Conservation (phyloP, 1,140 invertebrate species). For the Neodiprion virginianus region DNA sequence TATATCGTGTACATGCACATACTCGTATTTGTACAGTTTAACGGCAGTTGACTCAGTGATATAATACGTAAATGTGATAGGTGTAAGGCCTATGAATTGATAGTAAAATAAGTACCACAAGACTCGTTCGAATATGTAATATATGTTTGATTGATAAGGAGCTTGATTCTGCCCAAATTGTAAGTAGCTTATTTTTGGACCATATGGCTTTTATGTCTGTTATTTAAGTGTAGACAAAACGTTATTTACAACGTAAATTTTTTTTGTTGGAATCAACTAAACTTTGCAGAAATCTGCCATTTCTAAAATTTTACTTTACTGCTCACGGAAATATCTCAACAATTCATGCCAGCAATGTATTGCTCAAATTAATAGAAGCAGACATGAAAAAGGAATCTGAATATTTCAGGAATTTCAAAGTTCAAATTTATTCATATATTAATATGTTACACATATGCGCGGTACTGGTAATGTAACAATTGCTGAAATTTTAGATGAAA, state of each 20-base stretch:
- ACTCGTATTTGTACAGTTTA: not conserved
- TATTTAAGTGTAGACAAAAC: too few relatives aligned
- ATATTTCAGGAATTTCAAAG: too few relatives aligned
- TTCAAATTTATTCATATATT: too few relatives aligned
- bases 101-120: constrained; percentile 11
- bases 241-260: too few relatives aligned
- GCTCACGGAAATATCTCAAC: too few relatives aligned
- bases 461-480: too few relatives aligned
- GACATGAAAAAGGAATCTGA: not conserved
- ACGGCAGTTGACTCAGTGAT: constrained; percentile 12
- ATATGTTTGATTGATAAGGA: not conserved
- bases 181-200: not conserved
- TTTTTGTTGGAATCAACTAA: too few relatives aligned
- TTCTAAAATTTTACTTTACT: too few relatives aligned
- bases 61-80: constrained; percentile 21
- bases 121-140: constrained; percentile 6
- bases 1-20: constrained; percentile 12
- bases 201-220: not conserved
- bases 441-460: too few relatives aligned
- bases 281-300: too few relatives aligned
- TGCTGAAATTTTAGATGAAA: too few relatives aligned
- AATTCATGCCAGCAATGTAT: not conserved
- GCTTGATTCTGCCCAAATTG: not conserved
- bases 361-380: not conserved
- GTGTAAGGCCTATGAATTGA: constrained; percentile 20